phyloP scores from a whole-genome alignment of 2,888 invertebrate genomes.

The Isotomurus palustris region DNA sequence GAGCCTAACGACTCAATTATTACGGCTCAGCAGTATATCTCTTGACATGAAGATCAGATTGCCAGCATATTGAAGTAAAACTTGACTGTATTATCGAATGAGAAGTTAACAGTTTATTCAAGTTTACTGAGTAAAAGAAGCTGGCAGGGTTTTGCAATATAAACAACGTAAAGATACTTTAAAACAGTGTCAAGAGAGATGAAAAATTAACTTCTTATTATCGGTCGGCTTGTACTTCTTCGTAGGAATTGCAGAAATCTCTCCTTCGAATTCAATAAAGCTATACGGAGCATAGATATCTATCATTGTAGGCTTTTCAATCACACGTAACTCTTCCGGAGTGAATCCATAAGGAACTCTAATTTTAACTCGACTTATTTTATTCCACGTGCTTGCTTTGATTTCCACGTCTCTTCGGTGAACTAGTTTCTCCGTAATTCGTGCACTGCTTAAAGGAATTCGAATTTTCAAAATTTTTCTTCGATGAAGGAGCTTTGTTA shows the following conservation, averaged over 20 bases:
- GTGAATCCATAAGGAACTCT: constrained; percentile 21
- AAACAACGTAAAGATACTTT: too few species aligned
- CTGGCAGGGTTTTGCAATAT: too few species aligned
- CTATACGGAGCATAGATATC: constrained; percentile 19
- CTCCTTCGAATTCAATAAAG: neutral
- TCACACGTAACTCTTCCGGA: constrained; percentile 16
- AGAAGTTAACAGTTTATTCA: too few species aligned
- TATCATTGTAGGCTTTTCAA: constrained; percentile 11
- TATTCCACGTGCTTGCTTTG: constrained; percentile 26
- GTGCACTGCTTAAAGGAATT: neutral
- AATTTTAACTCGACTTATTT: constrained; percentile 14
- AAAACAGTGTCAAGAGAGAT: too few species aligned
- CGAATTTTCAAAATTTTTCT: constrained; percentile 16
- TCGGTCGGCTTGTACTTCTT: too few species aligned
- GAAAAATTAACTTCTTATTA: too few species aligned
- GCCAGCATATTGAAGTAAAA: too few species aligned
- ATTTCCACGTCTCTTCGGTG: constrained; percentile 10
- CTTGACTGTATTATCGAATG: too few species aligned
- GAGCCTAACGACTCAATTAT: too few species aligned
- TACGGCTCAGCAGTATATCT: too few species aligned
- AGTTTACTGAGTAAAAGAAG: too few species aligned
- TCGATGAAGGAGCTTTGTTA: constrained; percentile 14
- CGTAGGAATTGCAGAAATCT: neutral
- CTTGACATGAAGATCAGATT: too few species aligned
- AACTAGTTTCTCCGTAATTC: constrained; percentile 10